Evolutionary conservation across 1,140 invertebrate genomes (phyloP), one percentile per base, ranked within the genome.

Genomic region (Ceratosolen fusciceps): DNA sequence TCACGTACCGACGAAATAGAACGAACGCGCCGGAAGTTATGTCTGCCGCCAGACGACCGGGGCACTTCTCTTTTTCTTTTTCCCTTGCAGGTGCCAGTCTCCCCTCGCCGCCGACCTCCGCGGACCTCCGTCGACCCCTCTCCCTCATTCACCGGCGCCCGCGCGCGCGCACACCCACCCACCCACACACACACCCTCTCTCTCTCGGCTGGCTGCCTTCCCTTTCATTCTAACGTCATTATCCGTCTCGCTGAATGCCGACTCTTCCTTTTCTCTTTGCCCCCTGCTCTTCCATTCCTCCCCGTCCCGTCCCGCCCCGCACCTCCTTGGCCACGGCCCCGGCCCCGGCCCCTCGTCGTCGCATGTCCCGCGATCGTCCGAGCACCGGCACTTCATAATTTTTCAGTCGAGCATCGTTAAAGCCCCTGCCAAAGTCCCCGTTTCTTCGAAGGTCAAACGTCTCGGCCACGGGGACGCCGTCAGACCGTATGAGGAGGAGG

Each of bases 11-110:
- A 52, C 62, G 37, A 68, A 70, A 70, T 56, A 58, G 74, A 76
- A 60, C 74, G 74, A 76, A 60, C 74, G 31, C 56, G 39, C 29
- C 62, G 74, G 62, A 76, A 76, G 62, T 76, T 76, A 68, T 76
- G 74, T 76, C 74, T 76, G 65, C 67, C 16, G 49, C 21, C 31
- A 34, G 54, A 56, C 54, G 49, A 60, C 54, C 26, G 21, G 39
- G 49, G 49, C 67, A 77, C n/a, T 70, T 71, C 29, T 68, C 9
- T n/a, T 29, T 52, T 52, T 21, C 26, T 71, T 21, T 71, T 71
- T 72, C 10, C 43, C 10, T 31, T 43, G 1, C 52, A 26, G 56
- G 21, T 74, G 54, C 14, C n/a, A 29, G 2, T 56, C 21, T 39
- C 67, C 5, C 49, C 24, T 24, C 26, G 43, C 14, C 37, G 12